Conservation (phyloP, 2,888 invertebrate genomes). For the Ormyrus rosae region DNA sequence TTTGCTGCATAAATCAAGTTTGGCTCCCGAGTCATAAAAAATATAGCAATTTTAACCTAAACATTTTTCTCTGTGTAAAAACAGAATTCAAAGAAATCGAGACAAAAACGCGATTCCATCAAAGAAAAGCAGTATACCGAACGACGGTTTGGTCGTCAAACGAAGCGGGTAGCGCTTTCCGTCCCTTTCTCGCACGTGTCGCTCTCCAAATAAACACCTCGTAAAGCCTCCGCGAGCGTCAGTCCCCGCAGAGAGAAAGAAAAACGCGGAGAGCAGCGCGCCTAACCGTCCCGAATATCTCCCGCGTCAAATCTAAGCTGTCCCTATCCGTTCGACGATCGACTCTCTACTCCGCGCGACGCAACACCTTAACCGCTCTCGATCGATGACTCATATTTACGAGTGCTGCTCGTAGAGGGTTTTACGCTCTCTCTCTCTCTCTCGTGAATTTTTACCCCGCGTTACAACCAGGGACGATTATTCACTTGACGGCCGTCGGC, state of each 20-base stretch:
- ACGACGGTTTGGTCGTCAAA: no score
- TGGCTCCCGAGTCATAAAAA: no score
- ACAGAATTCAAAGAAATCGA: background rate
- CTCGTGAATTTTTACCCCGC: background rate
- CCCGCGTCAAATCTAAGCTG: background rate
- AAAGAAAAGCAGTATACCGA: no score
- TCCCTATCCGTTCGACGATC: background rate
- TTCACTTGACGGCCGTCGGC: slow-evolving; percentile 24
- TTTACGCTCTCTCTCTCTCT: background rate
- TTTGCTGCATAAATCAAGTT: no score
- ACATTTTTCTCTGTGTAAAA: no score
- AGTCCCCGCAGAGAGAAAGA: background rate
- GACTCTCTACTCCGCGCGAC: no score
- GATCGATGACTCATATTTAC: slow-evolving; percentile 10
- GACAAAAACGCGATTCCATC: background rate
- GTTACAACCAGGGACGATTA: background rate
- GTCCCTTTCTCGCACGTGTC: background rate
- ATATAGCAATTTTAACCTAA: no score
- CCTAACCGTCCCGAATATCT: background rate
- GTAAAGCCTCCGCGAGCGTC: background rate
- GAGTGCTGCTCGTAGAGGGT: background rate
- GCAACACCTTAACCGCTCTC: slow-evolving; percentile 10
- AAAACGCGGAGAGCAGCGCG: background rate
- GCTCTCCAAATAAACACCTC: slow-evolving; percentile 35
- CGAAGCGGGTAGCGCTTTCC: no score